Conservation (phyloP, 2,113 vertebrate species). For the Lepus americanus region DNA sequence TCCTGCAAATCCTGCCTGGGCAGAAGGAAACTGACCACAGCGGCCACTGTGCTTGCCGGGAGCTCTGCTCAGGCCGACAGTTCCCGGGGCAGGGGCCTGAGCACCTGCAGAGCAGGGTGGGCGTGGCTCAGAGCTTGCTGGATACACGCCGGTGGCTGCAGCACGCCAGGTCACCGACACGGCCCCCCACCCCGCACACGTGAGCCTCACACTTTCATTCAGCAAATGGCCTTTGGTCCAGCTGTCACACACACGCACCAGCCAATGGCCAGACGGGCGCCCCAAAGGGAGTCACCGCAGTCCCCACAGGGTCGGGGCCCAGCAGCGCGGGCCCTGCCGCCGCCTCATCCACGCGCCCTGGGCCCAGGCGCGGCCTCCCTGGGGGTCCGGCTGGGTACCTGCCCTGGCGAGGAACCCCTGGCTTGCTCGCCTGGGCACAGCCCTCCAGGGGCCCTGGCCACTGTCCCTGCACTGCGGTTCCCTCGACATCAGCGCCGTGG, state of each 20-base stretch:
- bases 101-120: not conserved
- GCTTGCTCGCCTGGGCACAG: not conserved
- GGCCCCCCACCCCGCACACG: too few species aligned
- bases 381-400: not conserved
- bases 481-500: too few species aligned
- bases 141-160: too few species aligned
- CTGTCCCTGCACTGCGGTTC: not conserved
- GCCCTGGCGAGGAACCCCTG: fast-evolving
- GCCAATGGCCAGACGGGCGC: too few species aligned
- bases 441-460: not conserved
- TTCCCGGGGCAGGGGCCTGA: too few species aligned
- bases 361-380: not conserved
- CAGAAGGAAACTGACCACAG: too few species aligned
- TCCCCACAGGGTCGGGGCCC: not conserved
- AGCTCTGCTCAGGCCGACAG: too few species aligned
- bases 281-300: not conserved
- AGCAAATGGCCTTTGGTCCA: fast-evolving
- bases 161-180: too few species aligned
- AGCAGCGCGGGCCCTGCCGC: not conserved
- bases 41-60: too few species aligned
- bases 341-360: not conserved
- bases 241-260: not conserved
- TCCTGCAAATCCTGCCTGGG: too few species aligned
- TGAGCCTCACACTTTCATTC: not conserved
- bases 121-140: not conserved